phyloP scores from a whole-genome alignment of 2,113 vertebrate species.

The Spea multiplicata region DNA sequence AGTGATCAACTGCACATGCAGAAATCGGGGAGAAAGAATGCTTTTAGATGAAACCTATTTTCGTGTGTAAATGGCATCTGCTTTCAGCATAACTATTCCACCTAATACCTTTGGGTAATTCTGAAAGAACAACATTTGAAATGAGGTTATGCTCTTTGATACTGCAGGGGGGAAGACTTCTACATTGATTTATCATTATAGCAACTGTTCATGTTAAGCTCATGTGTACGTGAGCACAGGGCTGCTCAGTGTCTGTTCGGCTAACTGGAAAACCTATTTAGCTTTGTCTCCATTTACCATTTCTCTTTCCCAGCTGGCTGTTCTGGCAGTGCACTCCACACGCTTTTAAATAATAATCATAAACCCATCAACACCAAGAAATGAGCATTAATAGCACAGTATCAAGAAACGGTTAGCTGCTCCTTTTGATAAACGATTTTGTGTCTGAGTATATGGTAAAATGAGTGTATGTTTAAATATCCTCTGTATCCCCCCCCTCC shows the following conservation, averaged over 20 bases:
- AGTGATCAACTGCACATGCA: constrained; percentile 54
- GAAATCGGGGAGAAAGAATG: constrained; percentile 50
- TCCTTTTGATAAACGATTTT: too few species aligned
- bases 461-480: too few species aligned
- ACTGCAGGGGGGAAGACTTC: constrained; percentile 34
- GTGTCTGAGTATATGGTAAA: too few species aligned
- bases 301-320: too few species aligned
- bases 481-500: too few species aligned
- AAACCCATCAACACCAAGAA: too few species aligned
- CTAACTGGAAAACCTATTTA: constrained; percentile 9
- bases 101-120: constrained; percentile 45
- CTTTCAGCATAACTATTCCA: constrained; percentile 37
- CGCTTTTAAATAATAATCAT: too few species aligned
- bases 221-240: constrained; percentile 15
- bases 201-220: constrained; percentile 4
- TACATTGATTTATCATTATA: constrained; percentile 49
- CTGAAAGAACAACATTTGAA: constrained; percentile 40
- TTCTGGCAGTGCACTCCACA: too few species aligned
- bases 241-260: neutral
- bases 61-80: constrained; percentile 48
- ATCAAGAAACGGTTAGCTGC: too few species aligned
- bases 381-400: too few species aligned
- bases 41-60: constrained; percentile 54
- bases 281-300: too few species aligned
- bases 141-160: constrained; percentile 19